Evolutionary conservation across 2,797 vertebrate species (phyloP).

Genomic region (Megalops cyprinoides): DNA sequence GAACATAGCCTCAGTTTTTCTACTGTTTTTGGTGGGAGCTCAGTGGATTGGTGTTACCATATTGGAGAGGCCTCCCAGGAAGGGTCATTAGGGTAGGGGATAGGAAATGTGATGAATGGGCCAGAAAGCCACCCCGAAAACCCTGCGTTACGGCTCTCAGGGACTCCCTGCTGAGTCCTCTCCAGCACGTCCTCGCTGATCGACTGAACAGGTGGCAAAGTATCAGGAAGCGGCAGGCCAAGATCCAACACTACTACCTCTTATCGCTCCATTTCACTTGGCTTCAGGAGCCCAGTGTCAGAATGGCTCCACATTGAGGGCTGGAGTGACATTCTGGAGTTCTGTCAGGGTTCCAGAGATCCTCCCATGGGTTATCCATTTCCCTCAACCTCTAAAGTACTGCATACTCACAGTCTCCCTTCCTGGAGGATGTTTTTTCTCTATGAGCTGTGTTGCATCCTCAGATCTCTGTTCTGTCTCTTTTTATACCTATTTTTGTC

Average conservation of each 20-base stretch:
- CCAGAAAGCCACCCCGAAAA: not conserved
- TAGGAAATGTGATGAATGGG: not conserved
- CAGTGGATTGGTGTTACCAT: not conserved
- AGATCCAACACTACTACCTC: not conserved
- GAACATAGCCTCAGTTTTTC: not conserved
- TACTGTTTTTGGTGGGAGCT: not conserved
- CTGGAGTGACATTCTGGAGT: too few species aligned
- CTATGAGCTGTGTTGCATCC: too few species aligned
- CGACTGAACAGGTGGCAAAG: not conserved
- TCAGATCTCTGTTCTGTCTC: too few species aligned
- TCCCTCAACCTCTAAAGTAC: too few species aligned
- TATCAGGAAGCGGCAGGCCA: not conserved
- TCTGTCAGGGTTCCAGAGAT: too few species aligned
- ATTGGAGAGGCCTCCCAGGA: not conserved
- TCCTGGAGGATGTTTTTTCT: too few species aligned
- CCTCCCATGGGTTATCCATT: too few species aligned
- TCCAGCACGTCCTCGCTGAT: not conserved
- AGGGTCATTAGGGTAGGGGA: not conserved
- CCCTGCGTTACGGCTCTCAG: not conserved
- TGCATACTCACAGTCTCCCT: too few species aligned
- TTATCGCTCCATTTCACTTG: not conserved
- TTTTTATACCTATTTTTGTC: too few species aligned
- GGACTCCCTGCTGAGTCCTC: not conserved
- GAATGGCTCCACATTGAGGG: not conserved
- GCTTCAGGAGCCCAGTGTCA: not conserved